Evolutionary conservation across 1,140 invertebrate species (phyloP).

Genomic region (Eciton burchellii): DNA sequence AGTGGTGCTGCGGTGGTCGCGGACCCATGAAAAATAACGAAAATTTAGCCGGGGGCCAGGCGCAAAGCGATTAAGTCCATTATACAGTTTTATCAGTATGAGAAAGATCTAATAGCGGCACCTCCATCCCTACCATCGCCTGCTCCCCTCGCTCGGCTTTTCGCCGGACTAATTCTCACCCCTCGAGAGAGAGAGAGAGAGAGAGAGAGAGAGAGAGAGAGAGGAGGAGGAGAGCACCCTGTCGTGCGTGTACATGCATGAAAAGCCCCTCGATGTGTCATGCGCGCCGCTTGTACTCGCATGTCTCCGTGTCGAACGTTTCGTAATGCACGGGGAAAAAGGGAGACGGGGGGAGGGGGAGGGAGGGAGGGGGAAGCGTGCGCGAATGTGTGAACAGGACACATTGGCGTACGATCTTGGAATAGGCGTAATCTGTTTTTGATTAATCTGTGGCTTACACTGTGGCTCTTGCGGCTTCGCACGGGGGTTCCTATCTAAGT

Average conservation of each 20-base stretch:
- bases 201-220: conserved; percentile 8
- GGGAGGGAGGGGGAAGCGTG: not conserved
- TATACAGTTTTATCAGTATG: conserved; percentile 85
- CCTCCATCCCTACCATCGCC: conserved; percentile 29
- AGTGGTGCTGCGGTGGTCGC: conserved; percentile 68
- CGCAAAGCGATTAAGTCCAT: conserved; percentile 84
- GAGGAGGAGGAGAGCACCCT: not conserved
- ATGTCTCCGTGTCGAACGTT: conserved; percentile 51
- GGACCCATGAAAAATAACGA: conserved; percentile 85
- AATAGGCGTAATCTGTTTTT: not conserved
- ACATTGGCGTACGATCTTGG: conserved; percentile 27
- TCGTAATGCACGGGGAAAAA: conserved; percentile 22
- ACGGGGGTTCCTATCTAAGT: too few relatives aligned
- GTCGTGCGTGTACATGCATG: conserved; percentile 48
- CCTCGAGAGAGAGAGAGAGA: conserved; percentile 13
- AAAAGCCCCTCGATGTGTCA: conserved; percentile 82
- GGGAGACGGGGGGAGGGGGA: conserved; percentile 3
- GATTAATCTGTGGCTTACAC: not conserved
- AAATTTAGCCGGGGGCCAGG: conserved; percentile 81
- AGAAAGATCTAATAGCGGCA: conserved; percentile 84
- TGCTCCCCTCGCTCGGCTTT: conserved; percentile 43
- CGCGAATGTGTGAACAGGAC: conserved; percentile 36
- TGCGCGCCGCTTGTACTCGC: conserved; percentile 75
- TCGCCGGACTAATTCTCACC: conserved; percentile 68
- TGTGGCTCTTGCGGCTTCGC: not conserved